A percentile compares a stretch with the other conserved stretches of the same genome.
These are phyloP conservation scores for Phalacrocorax pelagicus DNA, from an alignment of 2,113 vertebrate species.

Conservation along the genomic window DNA sequence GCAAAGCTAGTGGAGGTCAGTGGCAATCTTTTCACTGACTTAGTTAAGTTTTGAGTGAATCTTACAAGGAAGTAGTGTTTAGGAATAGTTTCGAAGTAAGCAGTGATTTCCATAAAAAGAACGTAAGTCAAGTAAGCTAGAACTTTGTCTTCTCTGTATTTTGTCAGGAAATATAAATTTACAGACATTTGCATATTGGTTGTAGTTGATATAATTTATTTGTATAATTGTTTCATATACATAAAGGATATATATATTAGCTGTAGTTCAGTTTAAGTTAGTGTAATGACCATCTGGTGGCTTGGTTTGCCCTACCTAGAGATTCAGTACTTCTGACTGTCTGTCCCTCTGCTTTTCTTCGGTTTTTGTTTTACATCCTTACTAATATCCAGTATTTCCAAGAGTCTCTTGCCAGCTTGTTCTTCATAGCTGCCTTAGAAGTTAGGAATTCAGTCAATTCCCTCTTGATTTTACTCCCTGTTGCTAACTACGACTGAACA, in stretches of 20 bases:
- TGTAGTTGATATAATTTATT: neutral
- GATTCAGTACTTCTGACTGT: neutral
- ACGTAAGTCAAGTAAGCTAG: neutral
- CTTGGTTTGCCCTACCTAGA: neutral
- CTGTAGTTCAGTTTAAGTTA: neutral
- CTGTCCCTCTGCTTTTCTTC: neutral
- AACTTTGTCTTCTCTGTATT: neutral
- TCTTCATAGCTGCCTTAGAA: neutral
- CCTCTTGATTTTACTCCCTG: slow-evolving; percentile 12
- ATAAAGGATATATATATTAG: neutral
- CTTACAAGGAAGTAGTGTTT: neutral
- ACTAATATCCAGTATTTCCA: slow-evolving; percentile 20
- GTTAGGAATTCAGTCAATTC: slow-evolving; percentile 19
- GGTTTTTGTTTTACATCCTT: slow-evolving; percentile 14
- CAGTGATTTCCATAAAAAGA: neutral
- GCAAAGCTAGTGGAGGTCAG: neutral
- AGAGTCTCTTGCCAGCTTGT: neutral
- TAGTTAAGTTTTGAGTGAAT: neutral
- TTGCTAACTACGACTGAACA: neutral
- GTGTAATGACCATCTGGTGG: neutral
- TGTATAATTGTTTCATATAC: neutral
- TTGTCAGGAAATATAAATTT: neutral
- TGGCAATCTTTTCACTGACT: neutral
- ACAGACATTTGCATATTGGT: neutral
- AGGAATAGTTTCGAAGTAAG: neutral